A percentile compares a stretch with the other conserved stretches of the same genome.
Conservation (phyloP, 2,113 vertebrate species). For the Austrofundulus limnaeus region DNA sequence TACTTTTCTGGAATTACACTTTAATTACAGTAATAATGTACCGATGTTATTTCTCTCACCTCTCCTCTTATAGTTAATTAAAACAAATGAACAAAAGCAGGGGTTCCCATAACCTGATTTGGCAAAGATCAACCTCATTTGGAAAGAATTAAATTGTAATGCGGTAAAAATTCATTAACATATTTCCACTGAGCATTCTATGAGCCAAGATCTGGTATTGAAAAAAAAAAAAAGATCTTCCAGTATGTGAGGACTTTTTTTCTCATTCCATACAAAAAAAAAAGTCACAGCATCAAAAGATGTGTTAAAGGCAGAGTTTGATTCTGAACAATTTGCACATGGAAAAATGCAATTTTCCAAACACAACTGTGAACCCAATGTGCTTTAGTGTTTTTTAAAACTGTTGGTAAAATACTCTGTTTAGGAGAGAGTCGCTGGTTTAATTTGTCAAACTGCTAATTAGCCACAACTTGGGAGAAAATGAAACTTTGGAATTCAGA, state of each 20-base stretch:
- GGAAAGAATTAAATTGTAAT: slow-evolving; percentile 62
- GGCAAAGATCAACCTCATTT: slow-evolving; percentile 64
- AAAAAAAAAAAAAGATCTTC: neutral
- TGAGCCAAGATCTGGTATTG: slow-evolving; percentile 19
- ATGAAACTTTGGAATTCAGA: neutral
- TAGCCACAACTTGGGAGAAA: neutral
- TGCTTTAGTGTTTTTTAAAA: slow-evolving; percentile 20
- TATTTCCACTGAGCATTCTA: slow-evolving; percentile 39
- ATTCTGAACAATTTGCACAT: slow-evolving; percentile 12
- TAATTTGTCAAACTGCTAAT: slow-evolving; percentile 21
- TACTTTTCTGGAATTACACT: slow-evolving; percentile 51
- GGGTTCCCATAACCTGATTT: slow-evolving; percentile 68
- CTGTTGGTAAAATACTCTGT: slow-evolving; percentile 16
- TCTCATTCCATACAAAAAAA: slow-evolving; percentile 1
- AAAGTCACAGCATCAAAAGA: slow-evolving; percentile 18
- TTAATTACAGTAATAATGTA: slow-evolving; percentile 63
- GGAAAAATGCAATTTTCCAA: slow-evolving; percentile 21
- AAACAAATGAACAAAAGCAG: slow-evolving; percentile 72
- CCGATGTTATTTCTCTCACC: slow-evolving; percentile 55
- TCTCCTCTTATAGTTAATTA: slow-evolving; percentile 61
- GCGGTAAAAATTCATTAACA: slow-evolving; percentile 57
- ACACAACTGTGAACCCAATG: slow-evolving; percentile 24
- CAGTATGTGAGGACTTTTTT: neutral
- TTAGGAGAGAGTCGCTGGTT: slow-evolving; percentile 21
- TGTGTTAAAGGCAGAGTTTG: slow-evolving; percentile 25